Percentiles rank a stretch among this genome's conserved stretches.
Conservation (phyloP, 2,113 vertebrate genomes). For the Pomatostomus ruficeps region DNA sequence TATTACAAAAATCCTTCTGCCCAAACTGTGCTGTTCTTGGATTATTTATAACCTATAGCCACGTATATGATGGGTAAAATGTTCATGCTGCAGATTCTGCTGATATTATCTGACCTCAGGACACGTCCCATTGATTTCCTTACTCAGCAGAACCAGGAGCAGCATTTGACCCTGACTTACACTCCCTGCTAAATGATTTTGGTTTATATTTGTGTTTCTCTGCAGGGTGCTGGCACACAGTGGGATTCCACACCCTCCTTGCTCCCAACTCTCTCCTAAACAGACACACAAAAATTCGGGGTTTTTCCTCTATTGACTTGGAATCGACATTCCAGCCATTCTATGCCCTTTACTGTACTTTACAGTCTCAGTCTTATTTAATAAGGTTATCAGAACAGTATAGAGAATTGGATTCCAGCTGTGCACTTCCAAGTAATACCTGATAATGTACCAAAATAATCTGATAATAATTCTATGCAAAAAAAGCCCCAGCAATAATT, state of each 20-base stretch:
- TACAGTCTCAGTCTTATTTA: neutral
- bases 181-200: neutral
- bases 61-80: neutral
- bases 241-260: neutral
- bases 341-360: neutral
- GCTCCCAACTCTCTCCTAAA: neutral
- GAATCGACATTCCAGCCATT: neutral
- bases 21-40: neutral
- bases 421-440: neutral
- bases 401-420: neutral
- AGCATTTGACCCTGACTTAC: conserved; percentile 4
- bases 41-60: conserved; percentile 40
- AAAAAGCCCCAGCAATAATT: neutral
- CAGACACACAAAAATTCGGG: neutral
- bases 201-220: neutral
- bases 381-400: neutral
- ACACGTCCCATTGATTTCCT: conserved; percentile 28
- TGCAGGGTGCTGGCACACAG: neutral
- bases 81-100: neutral
- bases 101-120: neutral
- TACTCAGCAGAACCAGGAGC: conserved; percentile 11
- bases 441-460: neutral
- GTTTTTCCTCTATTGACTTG: neutral
- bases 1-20: neutral
- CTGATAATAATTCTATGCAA: neutral